Conservation (phyloP, 1,140 invertebrate species). For the Coptotermes formosanus region DNA sequence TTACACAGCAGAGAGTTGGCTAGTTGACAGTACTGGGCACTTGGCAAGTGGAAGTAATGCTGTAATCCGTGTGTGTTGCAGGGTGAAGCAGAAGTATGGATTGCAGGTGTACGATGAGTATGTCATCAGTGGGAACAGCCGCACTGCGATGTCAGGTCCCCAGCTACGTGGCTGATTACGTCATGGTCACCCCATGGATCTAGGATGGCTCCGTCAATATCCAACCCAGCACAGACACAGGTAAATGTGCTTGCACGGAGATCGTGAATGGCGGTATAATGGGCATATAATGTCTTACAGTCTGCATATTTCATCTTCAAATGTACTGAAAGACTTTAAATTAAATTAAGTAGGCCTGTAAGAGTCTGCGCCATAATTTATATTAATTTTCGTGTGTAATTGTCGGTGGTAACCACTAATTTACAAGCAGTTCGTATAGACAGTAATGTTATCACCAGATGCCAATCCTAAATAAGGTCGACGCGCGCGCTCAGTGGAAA, state of each 20-base stretch:
- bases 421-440: no score
- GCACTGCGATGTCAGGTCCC: conserved; percentile 85
- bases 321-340: no score
- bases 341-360: background rate
- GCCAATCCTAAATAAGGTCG: no score
- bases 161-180: conserved; percentile 81
- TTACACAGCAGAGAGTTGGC: no score
- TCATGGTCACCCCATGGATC: conserved; percentile 85
- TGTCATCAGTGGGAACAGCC: conserved; percentile 81
- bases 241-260: conserved; percentile 48
- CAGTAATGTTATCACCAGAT: no score
- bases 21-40: no score
- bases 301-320: background rate
- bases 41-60: background rate
- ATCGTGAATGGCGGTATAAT: no score
- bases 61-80: conserved; percentile 48
- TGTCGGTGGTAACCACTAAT: no score
- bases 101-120: conserved; percentile 86
- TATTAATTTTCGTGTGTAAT: no score
- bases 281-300: background rate
- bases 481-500: no score
- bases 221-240: conserved; percentile 75
- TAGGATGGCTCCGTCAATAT: conserved; percentile 78
- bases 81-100: conserved; percentile 81
- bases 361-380: background rate